These are phyloP conservation scores for Lydus trimaculatus DNA, from an alignment of 2,888 invertebrate genomes.

Conservation along the genomic window DNA sequence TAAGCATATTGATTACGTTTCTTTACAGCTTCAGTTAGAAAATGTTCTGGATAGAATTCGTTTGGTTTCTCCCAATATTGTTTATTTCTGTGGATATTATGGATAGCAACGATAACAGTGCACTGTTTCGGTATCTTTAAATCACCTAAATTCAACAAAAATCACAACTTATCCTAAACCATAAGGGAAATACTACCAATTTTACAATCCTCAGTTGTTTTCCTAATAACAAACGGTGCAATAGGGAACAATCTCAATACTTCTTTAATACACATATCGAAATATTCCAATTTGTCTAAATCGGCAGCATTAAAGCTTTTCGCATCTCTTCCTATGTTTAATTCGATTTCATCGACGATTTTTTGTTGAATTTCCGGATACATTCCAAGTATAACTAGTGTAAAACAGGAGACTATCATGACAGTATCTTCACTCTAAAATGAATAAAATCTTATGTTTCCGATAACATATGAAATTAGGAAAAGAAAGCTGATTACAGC, in stretches of 20 bases:
- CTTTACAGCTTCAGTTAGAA: slow-evolving; percentile 40
- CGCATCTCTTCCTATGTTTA: slow-evolving; percentile 31
- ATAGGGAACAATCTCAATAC: slow-evolving; percentile 48
- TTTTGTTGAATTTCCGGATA: slow-evolving; percentile 46
- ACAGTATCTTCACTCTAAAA: slow-evolving; percentile 51
- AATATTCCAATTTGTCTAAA: not conserved
- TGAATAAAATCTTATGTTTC: slow-evolving; percentile 25
- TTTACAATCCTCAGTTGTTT: slow-evolving; percentile 40
- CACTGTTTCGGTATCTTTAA: slow-evolving; percentile 37
- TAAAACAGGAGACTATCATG: slow-evolving; percentile 37
- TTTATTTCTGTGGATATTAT: slow-evolving; percentile 41
- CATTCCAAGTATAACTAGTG: slow-evolving; percentile 47
- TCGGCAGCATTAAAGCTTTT: slow-evolving; percentile 17
- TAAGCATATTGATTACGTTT: slow-evolving; percentile 43
- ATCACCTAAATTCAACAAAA: slow-evolving; percentile 30
- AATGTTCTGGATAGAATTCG: slow-evolving; percentile 49
- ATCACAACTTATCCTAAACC: not conserved
- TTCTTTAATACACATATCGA: slow-evolving; percentile 50
- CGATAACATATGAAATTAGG: too few relatives aligned
- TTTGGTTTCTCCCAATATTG: slow-evolving; percentile 44
- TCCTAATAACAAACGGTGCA: slow-evolving; percentile 47
- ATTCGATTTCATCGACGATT: slow-evolving; percentile 35
- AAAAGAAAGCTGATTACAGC: slow-evolving; percentile 34
- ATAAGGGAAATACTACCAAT: slow-evolving; percentile 38
- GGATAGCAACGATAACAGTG: slow-evolving; percentile 37